These are phyloP conservation scores for human DNA, from an alignment of 2,113 vertebrate genomes.

Conservation along the genomic window GRCh38 chr15:63645001-63645500, in stretches of 20 bases:
- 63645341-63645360: neutral
- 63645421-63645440: neutral
- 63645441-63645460: conserved; percentile 40
- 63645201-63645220: neutral
- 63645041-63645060: conserved; percentile 90
- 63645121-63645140: conserved; percentile 40
- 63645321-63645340: conserved; percentile 3
- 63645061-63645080: conserved; percentile 96
- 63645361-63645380: neutral
- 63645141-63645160: conserved; percentile 22
- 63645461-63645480: conserved; percentile 75
- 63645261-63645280: neutral
- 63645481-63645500: conserved; percentile 93
- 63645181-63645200: neutral
- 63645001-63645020: conserved; percentile 92
- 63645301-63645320: conserved; percentile 23
- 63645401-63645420: conserved; percentile 20
- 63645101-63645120: conserved; percentile 60
- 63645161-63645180: neutral
- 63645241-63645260: neutral
- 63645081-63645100: conserved; percentile 97
- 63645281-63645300: neutral
- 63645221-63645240: neutral
- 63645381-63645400: conserved; percentile 26
- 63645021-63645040: conserved; percentile 84